Evolutionary conservation across 2,888 invertebrate genomes (phyloP).

Genomic region (Xestia rhomboidea): DNA sequence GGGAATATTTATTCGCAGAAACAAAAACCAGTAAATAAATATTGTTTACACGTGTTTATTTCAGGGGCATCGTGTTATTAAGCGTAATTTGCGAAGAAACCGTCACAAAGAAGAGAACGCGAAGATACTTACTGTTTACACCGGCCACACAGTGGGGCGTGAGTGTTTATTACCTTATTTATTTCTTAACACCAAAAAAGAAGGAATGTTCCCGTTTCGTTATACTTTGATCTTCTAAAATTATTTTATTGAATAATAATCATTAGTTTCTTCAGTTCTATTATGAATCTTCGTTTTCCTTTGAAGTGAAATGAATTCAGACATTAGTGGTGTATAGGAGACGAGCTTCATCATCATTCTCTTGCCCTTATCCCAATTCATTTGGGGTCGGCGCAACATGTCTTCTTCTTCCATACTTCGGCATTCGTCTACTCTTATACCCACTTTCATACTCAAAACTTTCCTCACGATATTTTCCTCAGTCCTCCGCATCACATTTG

Average conservation of each 20-base stretch:
- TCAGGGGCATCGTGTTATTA: conserved; percentile 67
- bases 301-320: neutral
- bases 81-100: conserved; percentile 65
- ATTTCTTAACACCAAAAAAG: conserved; percentile 10
- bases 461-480: too few species aligned
- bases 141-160: conserved; percentile 85
- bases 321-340: neutral
- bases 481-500: too few species aligned
- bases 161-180: conserved; percentile 70
- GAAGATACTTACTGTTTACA: conserved; percentile 83
- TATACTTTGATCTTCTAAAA: conserved; percentile 1
- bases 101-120: conserved; percentile 74
- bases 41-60: conserved; percentile 41
- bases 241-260: neutral
- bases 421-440: too few species aligned
- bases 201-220: neutral
- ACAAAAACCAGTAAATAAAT: conserved; percentile 54
- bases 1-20: neutral
- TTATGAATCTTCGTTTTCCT: neutral
- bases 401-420: too few species aligned
- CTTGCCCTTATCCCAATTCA: too few species aligned
- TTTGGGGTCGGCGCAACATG: too few species aligned
- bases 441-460: too few species aligned
- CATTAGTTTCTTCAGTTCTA: neutral
- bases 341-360: neutral